Base-by-base conservation (phyloP, 1,140 invertebrate genomes). In the Drosophila ironensis region DNA sequence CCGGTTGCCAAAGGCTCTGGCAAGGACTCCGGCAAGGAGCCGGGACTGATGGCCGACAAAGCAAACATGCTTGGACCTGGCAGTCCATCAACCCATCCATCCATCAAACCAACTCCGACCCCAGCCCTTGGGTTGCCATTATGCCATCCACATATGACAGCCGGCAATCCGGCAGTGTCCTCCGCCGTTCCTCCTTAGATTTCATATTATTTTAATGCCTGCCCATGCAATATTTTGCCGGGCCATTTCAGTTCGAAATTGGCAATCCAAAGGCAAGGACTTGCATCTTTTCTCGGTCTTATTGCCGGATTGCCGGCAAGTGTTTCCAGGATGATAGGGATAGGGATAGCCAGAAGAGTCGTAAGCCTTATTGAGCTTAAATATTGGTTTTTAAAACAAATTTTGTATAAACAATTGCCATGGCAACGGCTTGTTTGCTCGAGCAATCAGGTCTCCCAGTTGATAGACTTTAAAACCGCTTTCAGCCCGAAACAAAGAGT, bases 31-130 rank as follows among this genome's bases (percentile, higher is more conserved):
- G n/a, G n/a, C n/a, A 8, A 5, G 12, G 19, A 0, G 8, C 2
- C 11, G 30, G 11, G 9, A 11, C 12, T 11, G 11, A 8, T n/a
- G 33, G 42, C 30, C 11, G 33, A 24, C 20, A 64, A 63, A 48
- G 63, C 41, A 63, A 47, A 61, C n/a, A 64, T 48, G 33, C 27
- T 42, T 68, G 46, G 51, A 68, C 41, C 28, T 20, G 41, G 28
- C 64, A 70, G 64, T 41, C 44, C 66, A 44, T 59, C 53, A 30
- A 57, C 44, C 14, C 14, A 7, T 12, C 11, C 6, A 22, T 22
- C 20, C 20, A 5, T 5, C 20, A 22, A 22, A 22, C 2, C 20
- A 5, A 22, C 2, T 22, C 2, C 20, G 5, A 22, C 20, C 20
- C 20, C 20, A 51, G 53, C 47, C 27, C 51, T 42, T 24, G 27